Evolutionary conservation across 2,797 vertebrate species (phyloP), one percentile per base, ranked within the genome.

Genomic region (Phalanger gymnotis): DNA sequence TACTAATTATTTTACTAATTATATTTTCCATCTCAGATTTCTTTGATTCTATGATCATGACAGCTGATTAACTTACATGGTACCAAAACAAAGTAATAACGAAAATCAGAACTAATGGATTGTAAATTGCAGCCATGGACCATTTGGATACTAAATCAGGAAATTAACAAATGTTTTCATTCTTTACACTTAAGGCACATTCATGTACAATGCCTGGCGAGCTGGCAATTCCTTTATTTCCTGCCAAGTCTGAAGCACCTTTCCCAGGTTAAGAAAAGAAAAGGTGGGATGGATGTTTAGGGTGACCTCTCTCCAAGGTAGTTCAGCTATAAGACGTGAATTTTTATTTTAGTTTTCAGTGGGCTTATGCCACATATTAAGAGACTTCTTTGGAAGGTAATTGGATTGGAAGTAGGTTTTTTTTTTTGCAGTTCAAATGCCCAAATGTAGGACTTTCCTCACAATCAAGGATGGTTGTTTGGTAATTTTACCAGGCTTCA

Each of bases 21-120:
- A 87, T 66, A 92, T 94, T 96, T 95, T 54, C 31, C 66, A 93
- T 52, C 58, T 95, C 91, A 92, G 54, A 91, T 81, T 93, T 92
- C 47, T 93, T 52, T 54, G 40, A 81, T 90, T 95, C 87, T 73
- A 34, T 87, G 56, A 92, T 91, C 91, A 53, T 66, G 57, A 61
- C 89, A 96, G 61, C 5, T 94, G 91, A 91, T 61, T 66, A 93
- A 94, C 12, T 94, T 93, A 95, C 3, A 94, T 34, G n/a, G 91
- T 91, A 92, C 53, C 53, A 94, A 94, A 95, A 96, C 40, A 95
- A 90, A 95, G 93, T 53, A 92, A 91, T 66, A 95, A 95, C n/a
- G 94, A 94, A 94, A 92, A 28, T 93, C 92, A 91, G 51, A 94
- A 66, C 16, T 89, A 95, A 94, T 91, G 58, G 94, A 92, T 51